Evolutionary conservation across 2,888 invertebrate species (phyloP).

Genomic region (Eledona agricola): DNA sequence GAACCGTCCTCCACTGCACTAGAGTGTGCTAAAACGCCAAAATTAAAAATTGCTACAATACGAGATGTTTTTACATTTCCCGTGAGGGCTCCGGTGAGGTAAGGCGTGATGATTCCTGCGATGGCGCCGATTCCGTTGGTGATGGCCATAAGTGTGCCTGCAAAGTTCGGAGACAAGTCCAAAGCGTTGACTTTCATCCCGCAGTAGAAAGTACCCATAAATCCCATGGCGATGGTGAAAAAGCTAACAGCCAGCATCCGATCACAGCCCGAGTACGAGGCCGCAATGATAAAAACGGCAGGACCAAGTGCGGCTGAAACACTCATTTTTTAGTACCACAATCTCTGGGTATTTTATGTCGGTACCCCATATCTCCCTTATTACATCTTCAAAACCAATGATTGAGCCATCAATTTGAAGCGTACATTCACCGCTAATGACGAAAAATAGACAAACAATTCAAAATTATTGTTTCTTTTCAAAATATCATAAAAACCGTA

Average conservation of each 20-base stretch:
- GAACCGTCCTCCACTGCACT: conserved; percentile 78
- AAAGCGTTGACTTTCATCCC: conserved; percentile 73
- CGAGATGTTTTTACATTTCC: conserved; percentile 66
- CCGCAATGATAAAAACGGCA: conserved; percentile 69
- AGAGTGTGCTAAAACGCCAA: conserved; percentile 65
- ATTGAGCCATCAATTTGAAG: no score
- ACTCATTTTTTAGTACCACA: conserved; percentile 39
- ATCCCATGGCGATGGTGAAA: conserved; percentile 70
- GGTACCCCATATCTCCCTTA: no score
- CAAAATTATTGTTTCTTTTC: no score
- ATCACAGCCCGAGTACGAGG: conserved; percentile 71
- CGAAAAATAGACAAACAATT: no score
- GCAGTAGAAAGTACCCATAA: conserved; percentile 76
- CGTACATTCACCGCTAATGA: no score
- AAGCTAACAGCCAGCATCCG: conserved; percentile 63
- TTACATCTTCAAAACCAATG: no score
- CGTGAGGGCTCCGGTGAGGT: conserved; percentile 68
- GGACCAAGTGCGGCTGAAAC: conserved; percentile 69
- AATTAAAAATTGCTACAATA: not conserved
- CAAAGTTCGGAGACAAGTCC: conserved; percentile 72
- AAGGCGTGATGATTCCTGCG: conserved; percentile 70
- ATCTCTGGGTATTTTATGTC: not conserved
- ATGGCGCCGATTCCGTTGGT: conserved; percentile 71
- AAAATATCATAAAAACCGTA: no score
- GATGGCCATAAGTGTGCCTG: conserved; percentile 71